phyloP scores from a whole-genome alignment of 1,140 invertebrate species.

The Pogonus chalceus region DNA sequence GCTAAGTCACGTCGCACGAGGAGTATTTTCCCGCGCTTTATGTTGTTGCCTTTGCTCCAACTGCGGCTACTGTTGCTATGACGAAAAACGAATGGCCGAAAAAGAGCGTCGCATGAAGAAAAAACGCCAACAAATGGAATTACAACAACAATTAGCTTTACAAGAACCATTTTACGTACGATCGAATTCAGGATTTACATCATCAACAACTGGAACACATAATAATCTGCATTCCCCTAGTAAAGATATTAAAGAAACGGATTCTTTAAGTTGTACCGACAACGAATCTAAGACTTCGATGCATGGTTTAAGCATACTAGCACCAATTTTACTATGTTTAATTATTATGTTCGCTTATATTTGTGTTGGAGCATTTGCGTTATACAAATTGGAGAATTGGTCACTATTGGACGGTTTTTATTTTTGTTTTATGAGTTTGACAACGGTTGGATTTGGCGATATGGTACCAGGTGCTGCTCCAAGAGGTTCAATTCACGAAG shows the following conservation, averaged over 20 bases:
- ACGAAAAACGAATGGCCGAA: slow-evolving; percentile 67
- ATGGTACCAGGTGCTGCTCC: slow-evolving; percentile 70
- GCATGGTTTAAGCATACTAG: slow-evolving; percentile 62
- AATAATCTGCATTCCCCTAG: slow-evolving; percentile 47
- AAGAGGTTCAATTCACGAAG: slow-evolving; percentile 36
- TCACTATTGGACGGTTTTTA: slow-evolving; percentile 82
- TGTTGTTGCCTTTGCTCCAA: slow-evolving; percentile 77
- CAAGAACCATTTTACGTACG: slow-evolving; percentile 73
- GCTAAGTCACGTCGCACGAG: slow-evolving; percentile 73
- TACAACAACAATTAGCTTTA: slow-evolving; percentile 55
- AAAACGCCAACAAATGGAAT: slow-evolving; percentile 64
- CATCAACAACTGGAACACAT: slow-evolving; percentile 37
- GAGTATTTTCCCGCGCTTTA: slow-evolving; percentile 71
- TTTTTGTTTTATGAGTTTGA: slow-evolving; percentile 89
- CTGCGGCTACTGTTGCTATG: slow-evolving; percentile 76
- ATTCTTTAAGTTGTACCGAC: slow-evolving; percentile 58
- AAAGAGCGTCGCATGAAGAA: slow-evolving; percentile 67
- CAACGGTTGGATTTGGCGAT: slow-evolving; percentile 86
- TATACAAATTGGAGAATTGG: slow-evolving; percentile 80
- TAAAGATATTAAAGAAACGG: slow-evolving; percentile 45
- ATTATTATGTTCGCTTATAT: slow-evolving; percentile 76
- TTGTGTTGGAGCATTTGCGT: slow-evolving; percentile 74
- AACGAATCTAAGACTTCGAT: slow-evolving; percentile 63
- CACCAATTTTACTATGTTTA: slow-evolving; percentile 65
- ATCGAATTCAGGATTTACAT: slow-evolving; percentile 49